Evolutionary conservation across 2,888 invertebrate genomes (phyloP).

Genomic region (Parnassius smintheus): DNA sequence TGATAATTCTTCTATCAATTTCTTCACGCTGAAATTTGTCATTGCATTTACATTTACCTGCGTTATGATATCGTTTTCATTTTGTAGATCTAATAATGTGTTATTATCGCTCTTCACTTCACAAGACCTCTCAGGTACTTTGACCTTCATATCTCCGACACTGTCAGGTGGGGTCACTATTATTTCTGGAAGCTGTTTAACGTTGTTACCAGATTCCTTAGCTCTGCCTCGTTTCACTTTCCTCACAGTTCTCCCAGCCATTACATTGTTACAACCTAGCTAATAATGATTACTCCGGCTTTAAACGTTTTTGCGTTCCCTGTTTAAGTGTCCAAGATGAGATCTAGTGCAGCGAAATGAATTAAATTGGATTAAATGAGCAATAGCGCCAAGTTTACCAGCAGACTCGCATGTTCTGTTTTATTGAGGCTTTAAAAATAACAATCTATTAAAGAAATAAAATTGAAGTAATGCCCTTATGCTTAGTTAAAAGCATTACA

Average conservation of each 20-base stretch:
- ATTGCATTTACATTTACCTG: constrained; percentile 45
- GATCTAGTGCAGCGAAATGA: constrained; percentile 27
- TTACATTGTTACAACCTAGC: constrained; percentile 77
- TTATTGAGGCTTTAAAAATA: constrained; percentile 47
- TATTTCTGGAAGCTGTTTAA: constrained; percentile 56
- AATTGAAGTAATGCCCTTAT: constrained; percentile 17
- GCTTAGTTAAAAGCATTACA: constrained; percentile 12
- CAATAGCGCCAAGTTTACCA: constrained; percentile 22
- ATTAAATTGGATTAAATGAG: constrained; percentile 28
- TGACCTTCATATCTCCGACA: constrained; percentile 63
- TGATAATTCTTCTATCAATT: constrained; percentile 70
- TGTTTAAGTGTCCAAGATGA: constrained; percentile 27
- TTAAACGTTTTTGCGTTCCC: constrained; percentile 30
- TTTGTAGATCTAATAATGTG: constrained; percentile 33
- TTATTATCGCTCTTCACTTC: constrained; percentile 29
- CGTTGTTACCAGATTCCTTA: constrained; percentile 48
- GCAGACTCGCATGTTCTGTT: constrained; percentile 31
- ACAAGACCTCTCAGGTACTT: constrained; percentile 43
- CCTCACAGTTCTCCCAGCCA: constrained; percentile 86
- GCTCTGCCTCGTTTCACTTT: constrained; percentile 85
- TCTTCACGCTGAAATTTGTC: constrained; percentile 66
- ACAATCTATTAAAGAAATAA: constrained; percentile 24
- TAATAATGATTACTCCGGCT: constrained; percentile 56
- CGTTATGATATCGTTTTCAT: constrained; percentile 33
- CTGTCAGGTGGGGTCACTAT: constrained; percentile 61